Percentiles rank a stretch among this genome's conserved stretches.
Evolutionary conservation across 2,113 vertebrate species (phyloP).

Genomic region (Saimiri boliviensis): DNA sequence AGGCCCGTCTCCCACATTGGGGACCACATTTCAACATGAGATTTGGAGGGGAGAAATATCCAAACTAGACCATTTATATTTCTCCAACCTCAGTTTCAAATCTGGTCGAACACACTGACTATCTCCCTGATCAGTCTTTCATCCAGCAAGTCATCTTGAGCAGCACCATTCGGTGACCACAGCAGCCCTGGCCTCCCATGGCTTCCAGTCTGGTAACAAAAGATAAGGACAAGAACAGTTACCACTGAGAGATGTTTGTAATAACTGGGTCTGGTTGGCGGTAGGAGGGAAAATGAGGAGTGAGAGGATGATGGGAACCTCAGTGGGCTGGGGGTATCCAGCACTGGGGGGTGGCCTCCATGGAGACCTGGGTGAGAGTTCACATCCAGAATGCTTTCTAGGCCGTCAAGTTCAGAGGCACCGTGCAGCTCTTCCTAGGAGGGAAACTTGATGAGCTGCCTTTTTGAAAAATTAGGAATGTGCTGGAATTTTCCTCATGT

Average conservation of each 20-base stretch:
- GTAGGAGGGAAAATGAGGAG: accelerated
- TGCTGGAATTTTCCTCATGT: accelerated
- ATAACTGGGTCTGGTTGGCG: accelerated
- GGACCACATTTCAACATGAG: no score
- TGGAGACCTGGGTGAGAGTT: no score
- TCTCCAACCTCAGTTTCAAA: not conserved
- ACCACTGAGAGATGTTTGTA: accelerated
- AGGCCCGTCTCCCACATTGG: no score
- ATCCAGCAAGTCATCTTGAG: not conserved
- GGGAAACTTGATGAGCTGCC: not conserved
- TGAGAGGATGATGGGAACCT: accelerated
- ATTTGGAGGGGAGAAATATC: no score
- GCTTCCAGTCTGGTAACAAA: accelerated
- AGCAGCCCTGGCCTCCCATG: not conserved
- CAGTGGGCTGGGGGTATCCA: no score
- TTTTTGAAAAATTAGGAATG: not conserved
- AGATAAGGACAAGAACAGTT: no score
- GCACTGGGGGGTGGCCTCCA: not conserved
- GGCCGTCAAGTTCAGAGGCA: not conserved
- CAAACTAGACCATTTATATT: no score
- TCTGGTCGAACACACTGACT: accelerated
- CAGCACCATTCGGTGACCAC: no score
- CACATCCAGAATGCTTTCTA: accelerated
- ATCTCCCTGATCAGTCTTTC: accelerated
- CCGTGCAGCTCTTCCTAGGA: not conserved